Evolutionary conservation across 2,113 vertebrate species (phyloP), one percentile per base, ranked within the genome.

Genomic region (Eulemur rufifrons): DNA sequence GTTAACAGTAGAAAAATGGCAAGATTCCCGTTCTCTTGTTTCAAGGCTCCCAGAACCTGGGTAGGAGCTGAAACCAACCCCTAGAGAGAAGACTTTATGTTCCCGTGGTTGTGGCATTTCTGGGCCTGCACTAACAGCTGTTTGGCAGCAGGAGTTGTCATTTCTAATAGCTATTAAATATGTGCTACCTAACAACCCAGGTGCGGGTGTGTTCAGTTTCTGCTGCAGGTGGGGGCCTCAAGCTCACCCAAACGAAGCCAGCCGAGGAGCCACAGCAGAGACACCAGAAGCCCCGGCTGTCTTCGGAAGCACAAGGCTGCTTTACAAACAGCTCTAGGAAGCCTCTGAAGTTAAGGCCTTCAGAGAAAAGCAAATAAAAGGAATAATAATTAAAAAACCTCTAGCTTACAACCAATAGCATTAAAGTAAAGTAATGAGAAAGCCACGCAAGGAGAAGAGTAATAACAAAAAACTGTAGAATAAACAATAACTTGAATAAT

Each of bases 321-420:
- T 95, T 76, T 95, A 95, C 47, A 78, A 88, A 91, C 20, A 10
- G 61, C 92, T 91, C 90, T 87, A 83, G 68, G 56, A 98, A 97
- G 86, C 97, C 93, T 68, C 86, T 88, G 52, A 95, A 98, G 96
- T 89, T 94, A 95, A 95, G 81, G 77, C 89, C 86, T 25, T 92
- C 82, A 96, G 97, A 95, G 98, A 77, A 97, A 98, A 98, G 82
- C 27, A 66, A 85, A 29, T 8, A 27, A 56, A 66, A 86, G 92
- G 56, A 96, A 95, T 95, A 91, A 95, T 93, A 97, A 85, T 96
- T 87, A 0, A 96, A 96, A 98, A 98, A 97, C 96, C 84, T 11
- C 93, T 96, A 98, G 97, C 96, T 97, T 96, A 95, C 98, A 97
- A 96, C 89, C 97, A 98, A 98, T 54, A 98, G 97, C 97, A 97